These are phyloP conservation scores for Hydrophis major DNA, from an alignment of 2,797 vertebrate species.

Conservation along the genomic window DNA sequence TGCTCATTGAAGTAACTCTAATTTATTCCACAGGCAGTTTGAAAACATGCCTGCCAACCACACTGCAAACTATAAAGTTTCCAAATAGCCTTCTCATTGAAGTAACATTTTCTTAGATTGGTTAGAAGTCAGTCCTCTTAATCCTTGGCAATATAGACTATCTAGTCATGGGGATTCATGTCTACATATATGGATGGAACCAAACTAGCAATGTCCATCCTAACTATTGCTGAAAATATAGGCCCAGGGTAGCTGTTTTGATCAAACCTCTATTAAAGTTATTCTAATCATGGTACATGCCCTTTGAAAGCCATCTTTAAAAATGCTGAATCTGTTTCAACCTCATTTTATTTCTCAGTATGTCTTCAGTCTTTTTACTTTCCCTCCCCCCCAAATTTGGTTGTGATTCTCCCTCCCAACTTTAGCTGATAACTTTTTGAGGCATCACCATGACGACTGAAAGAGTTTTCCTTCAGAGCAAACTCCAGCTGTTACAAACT, in stretches of 20 bases:
- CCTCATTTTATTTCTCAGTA: not conserved
- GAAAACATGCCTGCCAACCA: not conserved
- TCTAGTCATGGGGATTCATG: not conserved
- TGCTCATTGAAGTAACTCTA: not conserved
- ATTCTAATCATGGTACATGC: not conserved
- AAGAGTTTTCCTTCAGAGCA: conserved; percentile 61
- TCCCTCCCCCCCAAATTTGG: conserved; percentile 1
- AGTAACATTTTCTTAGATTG: not conserved
- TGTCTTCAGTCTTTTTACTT: conserved; percentile 35
- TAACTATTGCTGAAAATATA: not conserved
- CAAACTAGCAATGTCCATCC: not conserved
- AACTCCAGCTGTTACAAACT: conserved; percentile 64
- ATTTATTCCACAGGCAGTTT: not conserved
- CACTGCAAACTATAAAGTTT: not conserved
- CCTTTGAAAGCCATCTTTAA: not conserved
- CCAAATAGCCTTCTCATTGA: not conserved
- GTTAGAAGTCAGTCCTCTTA: not conserved
- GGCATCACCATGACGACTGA: conserved; percentile 61
- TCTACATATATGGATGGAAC: not conserved
- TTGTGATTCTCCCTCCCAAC: conserved; percentile 19
- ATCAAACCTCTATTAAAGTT: not conserved
- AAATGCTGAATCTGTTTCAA: not conserved
- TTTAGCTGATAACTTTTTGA: conserved; percentile 39
- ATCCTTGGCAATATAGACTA: not conserved
- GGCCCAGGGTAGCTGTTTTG: not conserved